Base-by-base conservation (phyloP, 1,140 invertebrate genomes). In the Potamilus streckersoni region DNA sequence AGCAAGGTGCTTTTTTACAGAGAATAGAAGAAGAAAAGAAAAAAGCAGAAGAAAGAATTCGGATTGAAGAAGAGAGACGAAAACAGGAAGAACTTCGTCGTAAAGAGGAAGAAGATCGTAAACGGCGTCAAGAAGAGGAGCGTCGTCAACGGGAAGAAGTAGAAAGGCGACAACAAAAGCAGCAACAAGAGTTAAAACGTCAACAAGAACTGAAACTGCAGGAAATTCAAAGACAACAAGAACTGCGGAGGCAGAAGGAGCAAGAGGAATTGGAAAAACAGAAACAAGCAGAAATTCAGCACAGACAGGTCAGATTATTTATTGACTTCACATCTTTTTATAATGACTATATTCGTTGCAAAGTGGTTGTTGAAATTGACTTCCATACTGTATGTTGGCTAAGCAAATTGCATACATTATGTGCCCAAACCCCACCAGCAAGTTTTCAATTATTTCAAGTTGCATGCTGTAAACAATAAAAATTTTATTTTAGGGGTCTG, bases 1-100 rank as follows among this genome's bases (percentile, higher is more conserved):
- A 20, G 19, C 38, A 27, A 6, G 8, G 16, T 17, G 38, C 38
- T 66, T 66, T 13, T 68, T 71, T 5, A 58, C 61, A 81, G 80
- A 81, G 74, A 73, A 57, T 76, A 20, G 74, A 80, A 69, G 77
- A 82, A 64, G 77, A 78, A 62, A 55, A 67, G 66, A 77, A 62
- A 38, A 76, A 31, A 71, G 72, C 71, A 74, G 67, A 75, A 57
- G 66, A 78, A 58, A 31, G 73, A 49, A 68, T 72, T 38, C 73
- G 71, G 62, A 66, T 76, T 38, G 75, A 81, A 58, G 76, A 82
- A 67, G 69, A 73, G n/a, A 79, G 68, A 12, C 68, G 70, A 17
- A 60, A 79, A 68, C 66, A 76, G 60, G 75, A 80, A 61, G 80
- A 64, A 69, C 59, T 58, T 56, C 78, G 62, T 19, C 67, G 67